Evolutionary conservation across 2,888 invertebrate genomes (phyloP), one percentile per base, ranked within the genome.

Genomic region (Lasioglossum figueresi): DNA sequence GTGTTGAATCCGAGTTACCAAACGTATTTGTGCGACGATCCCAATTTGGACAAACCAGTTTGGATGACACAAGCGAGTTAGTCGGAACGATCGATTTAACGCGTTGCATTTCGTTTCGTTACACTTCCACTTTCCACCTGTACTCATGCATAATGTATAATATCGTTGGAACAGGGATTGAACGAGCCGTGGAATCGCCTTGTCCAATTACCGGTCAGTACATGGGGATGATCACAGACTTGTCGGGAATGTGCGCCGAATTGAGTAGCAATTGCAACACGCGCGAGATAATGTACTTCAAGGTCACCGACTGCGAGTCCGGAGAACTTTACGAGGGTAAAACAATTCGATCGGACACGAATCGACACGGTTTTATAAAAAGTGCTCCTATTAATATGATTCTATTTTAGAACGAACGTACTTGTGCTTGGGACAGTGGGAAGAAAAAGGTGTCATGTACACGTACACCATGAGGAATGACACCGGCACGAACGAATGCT

Each of bases 141-240:
- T 68, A 1, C 4, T 31, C 63, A 12, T 16, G 16, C 27, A 1
- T 66, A 66, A 31, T 34, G 23, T 3, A 23, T 8, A 23, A n/a
- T 70, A n/a, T 37, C n/a, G 40, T 48, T 68, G 23, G 56, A 56
- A 78, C 86, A 95, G 95, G 95, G 59, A 86, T 95, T 56, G 95
- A 95, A 88, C 93, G 95, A 59, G 92, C 94, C 43, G 95, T 95
- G 34, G 95, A 95, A 88, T 95, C 96, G 5, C 95, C 96, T n/a
- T 97, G 97, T 93, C 97, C 97, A 19, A 96, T 97, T 82, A 96
- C 96, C 40, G 97, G 97, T 0, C 96, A 96, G 91, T 97, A 96
- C 92, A 96, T 95, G 23, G 97, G 97, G n/a, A 94, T 95, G 77
- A 96, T 97, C 89, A 96, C 97, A 34, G 96, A 97, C 92, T 94